Base-by-base conservation (phyloP, 1,140 invertebrate species). In the Tetramorium simillimum region DNA sequence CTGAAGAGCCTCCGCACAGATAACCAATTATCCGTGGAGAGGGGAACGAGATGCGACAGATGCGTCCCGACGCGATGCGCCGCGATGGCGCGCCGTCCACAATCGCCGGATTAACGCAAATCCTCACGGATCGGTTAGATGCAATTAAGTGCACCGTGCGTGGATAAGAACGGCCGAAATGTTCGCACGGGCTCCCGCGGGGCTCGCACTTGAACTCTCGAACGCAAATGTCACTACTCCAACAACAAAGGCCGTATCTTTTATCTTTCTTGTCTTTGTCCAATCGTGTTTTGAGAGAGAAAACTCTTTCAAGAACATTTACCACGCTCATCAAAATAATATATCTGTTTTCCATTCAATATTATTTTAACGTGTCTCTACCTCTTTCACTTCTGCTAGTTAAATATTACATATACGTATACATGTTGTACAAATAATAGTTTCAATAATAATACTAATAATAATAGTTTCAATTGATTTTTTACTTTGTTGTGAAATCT, bases 1-100 rank as follows among this genome's bases (percentile, higher is more conserved):
- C 92, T 94, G 93, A 94, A 95, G 94, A 95, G 92, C 90, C 94
- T 94, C 86, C 93, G 94, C 94, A 95, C 94, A 95, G 95, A 95
- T 95, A 95, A 95, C 93, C 95, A 95, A 95, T 95, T 95, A 95
- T 90, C 88, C 82, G 89, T 37, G 46, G 56, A 84, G 62, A 88
- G 90, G 91, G 81, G 85, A 86, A 82, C 58, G 86, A 85, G 86
- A 91, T 77, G 89, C 94, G 94, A 95, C 94, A 94, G 95, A 95
- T 95, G 94, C 93, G 94, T 89, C 93, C 91, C 93, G 91, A 92
- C 88, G 92, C 90, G 92, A 86, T 92, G 91, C 92, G 89, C 88
- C 90, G 90, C 90, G 89, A 90, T 87, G 85, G 76, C 88, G 88
- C 84, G 82, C 72, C 89, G 80, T 86, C 90, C 91, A 92, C 92